Base-by-base conservation (phyloP, 2,113 vertebrate species). In the Periophthalmodon schlosseri region DNA sequence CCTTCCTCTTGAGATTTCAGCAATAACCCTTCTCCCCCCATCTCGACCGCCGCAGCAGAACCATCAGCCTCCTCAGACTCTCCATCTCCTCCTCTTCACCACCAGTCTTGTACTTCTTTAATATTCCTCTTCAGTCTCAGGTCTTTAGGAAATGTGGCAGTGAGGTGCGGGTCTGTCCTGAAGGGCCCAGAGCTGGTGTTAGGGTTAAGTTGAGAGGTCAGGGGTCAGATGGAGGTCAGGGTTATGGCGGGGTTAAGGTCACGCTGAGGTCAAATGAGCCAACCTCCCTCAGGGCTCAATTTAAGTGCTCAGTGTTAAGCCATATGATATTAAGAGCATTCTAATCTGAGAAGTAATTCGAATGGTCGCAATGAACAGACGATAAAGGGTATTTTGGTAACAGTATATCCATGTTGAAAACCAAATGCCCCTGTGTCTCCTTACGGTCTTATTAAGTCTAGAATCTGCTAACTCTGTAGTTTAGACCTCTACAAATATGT, bases 221-320 rank as follows among this genome's bases (percentile, higher is more conserved):
- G 76, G 86, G 91, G 88, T 87, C 83, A 80, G 56, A 34, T 78
- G 79, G 79, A 84, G 84, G 86, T 86, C 82, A 88, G 91, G 93
- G 92, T 93, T 91, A 91, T 78, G 84, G 87, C 84, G 78, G 69
- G 92, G 93, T 91, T 88, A 76, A 76, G 93, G 92, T 93, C 79
- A 74, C 12, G 33, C 76, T 23, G 70, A 86, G 89, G 91, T 90
- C 82, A 89, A 75, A 87, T 58, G 70, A 76, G 75, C 77, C 77
- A 70, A 24, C 74, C 34, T 74, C 84, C 92, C 85, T 81, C 0
- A 74, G 88, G 91, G 86, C 69, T 66, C 65, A 57, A 49, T 78
- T 80, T 83, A 88, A 92, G 79, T 78, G 76, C 74, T 86, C 76
- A 79, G 67, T 79, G 39, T 44, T 44, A 44, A 84, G 52, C 64